Conservation (phyloP, 2,797 vertebrate genomes). For the Artibeus lituratus region DNA sequence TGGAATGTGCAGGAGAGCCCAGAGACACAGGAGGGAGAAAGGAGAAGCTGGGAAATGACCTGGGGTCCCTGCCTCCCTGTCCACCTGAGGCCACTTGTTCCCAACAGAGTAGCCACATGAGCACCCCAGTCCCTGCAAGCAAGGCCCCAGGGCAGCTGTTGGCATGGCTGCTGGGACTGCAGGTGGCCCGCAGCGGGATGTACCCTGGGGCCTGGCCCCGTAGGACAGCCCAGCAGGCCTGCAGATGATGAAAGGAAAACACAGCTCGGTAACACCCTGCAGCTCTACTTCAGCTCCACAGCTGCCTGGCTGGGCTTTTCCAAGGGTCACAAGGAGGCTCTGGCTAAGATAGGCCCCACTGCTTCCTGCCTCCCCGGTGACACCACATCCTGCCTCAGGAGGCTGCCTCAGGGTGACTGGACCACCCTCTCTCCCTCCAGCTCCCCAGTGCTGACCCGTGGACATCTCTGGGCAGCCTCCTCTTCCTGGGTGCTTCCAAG, state of each 20-base stretch:
- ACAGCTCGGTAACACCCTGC: no score
- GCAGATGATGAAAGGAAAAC: neutral
- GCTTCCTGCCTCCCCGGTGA: neutral
- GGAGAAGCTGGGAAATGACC: neutral
- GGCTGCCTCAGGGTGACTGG: accelerated
- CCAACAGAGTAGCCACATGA: neutral
- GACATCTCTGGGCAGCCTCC: neutral
- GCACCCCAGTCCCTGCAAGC: neutral
- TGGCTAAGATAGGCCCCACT: neutral
- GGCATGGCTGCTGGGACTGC: no score
- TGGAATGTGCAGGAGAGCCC: neutral
- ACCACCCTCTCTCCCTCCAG: neutral
- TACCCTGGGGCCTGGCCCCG: neutral
- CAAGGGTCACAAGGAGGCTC: neutral
- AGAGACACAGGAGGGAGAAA: neutral
- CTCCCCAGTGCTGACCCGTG: neutral
- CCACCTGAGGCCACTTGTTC: neutral
- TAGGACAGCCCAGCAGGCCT: neutral
- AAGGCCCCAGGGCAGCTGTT: neutral
- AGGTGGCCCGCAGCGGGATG: neutral
- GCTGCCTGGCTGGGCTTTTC: neutral
- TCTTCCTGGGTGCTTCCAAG: neutral
- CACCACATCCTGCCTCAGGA: neutral
- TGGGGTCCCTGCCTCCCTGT: neutral
- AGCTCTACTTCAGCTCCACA: neutral